Conservation (phyloP, 1,140 invertebrate genomes). For the Zaprionus nigranus region DNA sequence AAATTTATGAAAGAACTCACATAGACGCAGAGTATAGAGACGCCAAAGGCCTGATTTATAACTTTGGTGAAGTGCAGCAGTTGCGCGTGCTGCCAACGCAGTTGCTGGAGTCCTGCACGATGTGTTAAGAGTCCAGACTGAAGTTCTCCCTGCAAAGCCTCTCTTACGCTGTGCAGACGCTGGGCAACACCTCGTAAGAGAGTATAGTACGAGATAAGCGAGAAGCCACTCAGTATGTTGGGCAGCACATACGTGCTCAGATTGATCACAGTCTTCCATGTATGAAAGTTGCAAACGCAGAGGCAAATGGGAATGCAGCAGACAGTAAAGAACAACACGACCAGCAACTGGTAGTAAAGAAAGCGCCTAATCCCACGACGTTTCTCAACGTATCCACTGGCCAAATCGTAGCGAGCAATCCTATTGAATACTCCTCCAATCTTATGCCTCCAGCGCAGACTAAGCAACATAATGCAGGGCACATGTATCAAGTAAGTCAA, state of each 20-base stretch:
- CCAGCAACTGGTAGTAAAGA: slow-evolving; percentile 20
- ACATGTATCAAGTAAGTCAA: slow-evolving; percentile 50
- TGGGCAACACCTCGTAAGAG: slow-evolving; percentile 42
- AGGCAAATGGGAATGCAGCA: slow-evolving; percentile 20
- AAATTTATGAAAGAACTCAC: slow-evolving; percentile 72
- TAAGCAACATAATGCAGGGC: slow-evolving; percentile 38
- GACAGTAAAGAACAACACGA: slow-evolving; percentile 35
- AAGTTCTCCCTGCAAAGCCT: slow-evolving; percentile 26
- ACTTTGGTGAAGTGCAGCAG: slow-evolving; percentile 55
- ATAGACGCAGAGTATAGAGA: slow-evolving; percentile 63
- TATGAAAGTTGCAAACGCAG: not conserved
- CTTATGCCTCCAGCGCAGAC: slow-evolving; percentile 36
- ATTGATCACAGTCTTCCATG: slow-evolving; percentile 7
- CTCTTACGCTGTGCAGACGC: slow-evolving; percentile 34
- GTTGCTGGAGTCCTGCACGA: slow-evolving; percentile 20
- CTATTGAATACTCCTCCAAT: slow-evolving; percentile 22
- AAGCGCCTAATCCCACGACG: slow-evolving; percentile 6
- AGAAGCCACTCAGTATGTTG: slow-evolving; percentile 52
- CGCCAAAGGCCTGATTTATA: slow-evolving; percentile 53
- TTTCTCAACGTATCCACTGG: slow-evolving; percentile 32
- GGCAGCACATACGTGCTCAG: slow-evolving; percentile 55
- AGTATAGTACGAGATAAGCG: slow-evolving; percentile 54
- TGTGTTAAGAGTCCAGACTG: not conserved
- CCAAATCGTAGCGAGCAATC: slow-evolving; percentile 47
- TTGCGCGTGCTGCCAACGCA: slow-evolving; percentile 48